Evolutionary conservation across 1,140 invertebrate genomes (phyloP).

Genomic region (Zaprionus inermis): DNA sequence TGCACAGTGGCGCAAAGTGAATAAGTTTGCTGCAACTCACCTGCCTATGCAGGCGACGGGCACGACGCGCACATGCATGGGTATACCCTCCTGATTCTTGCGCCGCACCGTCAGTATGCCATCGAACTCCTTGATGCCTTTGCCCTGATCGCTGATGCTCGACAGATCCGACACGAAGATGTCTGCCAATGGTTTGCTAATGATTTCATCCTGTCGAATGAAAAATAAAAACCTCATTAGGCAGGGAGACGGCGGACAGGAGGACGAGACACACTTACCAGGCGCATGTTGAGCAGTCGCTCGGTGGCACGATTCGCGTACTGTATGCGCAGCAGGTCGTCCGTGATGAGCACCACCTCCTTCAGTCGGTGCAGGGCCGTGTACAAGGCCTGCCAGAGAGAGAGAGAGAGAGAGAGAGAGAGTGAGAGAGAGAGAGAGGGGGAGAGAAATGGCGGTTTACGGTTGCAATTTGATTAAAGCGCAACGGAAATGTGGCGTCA

Average conservation of each 20-base stretch:
- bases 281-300: conserved; percentile 81
- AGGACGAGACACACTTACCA: conserved; percentile 63
- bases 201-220: conserved; percentile 88
- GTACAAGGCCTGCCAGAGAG: conserved; percentile 89
- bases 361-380: conserved; percentile 92
- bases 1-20: neutral
- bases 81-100: conserved; percentile 92
- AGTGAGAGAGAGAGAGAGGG: neutral
- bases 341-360: conserved; percentile 94
- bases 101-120: conserved; percentile 92
- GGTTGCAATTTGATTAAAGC: conserved; percentile 54
- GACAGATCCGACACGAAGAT: conserved; percentile 85
- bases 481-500: conserved; percentile 86
- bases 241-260: neutral
- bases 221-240: conserved; percentile 64
- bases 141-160: conserved; percentile 86
- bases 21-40: too few species aligned
- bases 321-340: conserved; percentile 92
- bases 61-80: conserved; percentile 90
- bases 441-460: conserved; percentile 44
- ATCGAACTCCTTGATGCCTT: conserved; percentile 94
- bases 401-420: neutral
- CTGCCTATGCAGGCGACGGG: conserved; percentile 88
- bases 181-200: conserved; percentile 89
- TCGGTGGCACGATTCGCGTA: conserved; percentile 82